Base-by-base conservation (phyloP, 2,888 invertebrate genomes). In the Teinopalpus imperialis region DNA sequence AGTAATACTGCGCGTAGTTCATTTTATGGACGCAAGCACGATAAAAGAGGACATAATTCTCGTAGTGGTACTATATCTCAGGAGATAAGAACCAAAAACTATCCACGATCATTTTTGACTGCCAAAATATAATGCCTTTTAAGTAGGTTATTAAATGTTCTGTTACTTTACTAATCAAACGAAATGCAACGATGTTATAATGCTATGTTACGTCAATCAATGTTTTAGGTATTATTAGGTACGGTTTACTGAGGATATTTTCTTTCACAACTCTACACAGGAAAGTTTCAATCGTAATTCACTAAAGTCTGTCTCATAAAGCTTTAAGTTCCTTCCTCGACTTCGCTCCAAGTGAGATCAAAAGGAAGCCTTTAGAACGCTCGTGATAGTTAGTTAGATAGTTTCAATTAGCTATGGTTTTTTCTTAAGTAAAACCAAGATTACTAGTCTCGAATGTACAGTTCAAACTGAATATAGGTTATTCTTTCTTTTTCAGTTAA, bases 371-470 rank as follows among this genome's bases (percentile, higher is more conserved):
- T n/a, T 49, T 44, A 42, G 51, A 63, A 63, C 55, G 52, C 62
- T 61, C 53, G 43, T 49, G 61, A 61, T n/a, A n/a, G n/a, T n/a
- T n/a, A n/a, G n/a, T n/a, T n/a, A n/a, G 71, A 69, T 68, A 72
- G 72, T 68, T 74, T 70, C 64, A 67, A 74, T 74, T 69, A 69
- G 56, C 48, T 45, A 52, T 48, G 52, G 60, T 57, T 64, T 62
- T 57, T 61, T 59, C 54, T 43, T 49, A 44, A 39, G 40, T 52
- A 50, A 16, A 59, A 56, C 45, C 46, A 54, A 60, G 56, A 61
- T 64, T 54, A 51, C 48, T 29, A 48, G n/a, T 41, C 37, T 53
- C 45, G 31, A 55, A 31, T 36, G 30, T 40, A 9, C 23, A 40
- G 30, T 27, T 37, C 35, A 26, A 43, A 44, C 32, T 9, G 10